A percentile compares a stretch with the other conserved stretches of the same genome.
These are phyloP conservation scores for Drosophila neocordata DNA, from an alignment of 1,140 invertebrate species.

Conservation along the genomic window DNA sequence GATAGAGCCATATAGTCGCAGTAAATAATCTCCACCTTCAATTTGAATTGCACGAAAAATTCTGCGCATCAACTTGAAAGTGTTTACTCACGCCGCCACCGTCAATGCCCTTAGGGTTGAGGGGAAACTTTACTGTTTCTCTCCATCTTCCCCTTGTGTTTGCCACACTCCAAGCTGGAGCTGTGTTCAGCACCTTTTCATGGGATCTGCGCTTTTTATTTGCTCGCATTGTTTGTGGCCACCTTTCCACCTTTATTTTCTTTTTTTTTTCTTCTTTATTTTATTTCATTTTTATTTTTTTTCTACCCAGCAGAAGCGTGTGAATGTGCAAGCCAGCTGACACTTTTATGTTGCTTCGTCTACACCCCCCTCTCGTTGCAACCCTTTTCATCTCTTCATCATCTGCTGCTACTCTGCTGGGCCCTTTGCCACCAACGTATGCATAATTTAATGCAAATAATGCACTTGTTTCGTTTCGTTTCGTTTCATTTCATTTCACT, in stretches of 20 bases:
- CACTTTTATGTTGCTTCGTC: slow-evolving; percentile 40
- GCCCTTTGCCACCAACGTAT: slow-evolving; percentile 37
- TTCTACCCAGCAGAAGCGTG: slow-evolving; percentile 47
- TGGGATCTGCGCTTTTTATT: slow-evolving; percentile 72
- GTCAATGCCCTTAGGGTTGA: neutral
- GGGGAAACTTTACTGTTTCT: neutral
- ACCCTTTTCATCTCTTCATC: neutral
- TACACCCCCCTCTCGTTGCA: no score
- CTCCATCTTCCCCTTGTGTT: slow-evolving; percentile 11
- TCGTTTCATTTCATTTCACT: slow-evolving; percentile 76
- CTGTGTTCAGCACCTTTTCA: slow-evolving; percentile 55
- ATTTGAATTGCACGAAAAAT: slow-evolving; percentile 70
- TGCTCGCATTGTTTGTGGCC: slow-evolving; percentile 63
- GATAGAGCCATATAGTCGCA: slow-evolving; percentile 11
- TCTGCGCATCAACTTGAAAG: slow-evolving; percentile 47
- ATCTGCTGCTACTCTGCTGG: slow-evolving; percentile 6
- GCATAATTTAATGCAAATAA: slow-evolving; percentile 82
- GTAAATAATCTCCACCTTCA: slow-evolving; percentile 44
- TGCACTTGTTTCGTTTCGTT: slow-evolving; percentile 79
- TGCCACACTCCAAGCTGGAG: neutral
- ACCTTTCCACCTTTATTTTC: neutral
- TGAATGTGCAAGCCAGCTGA: slow-evolving; percentile 71
- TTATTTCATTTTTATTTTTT: no score
- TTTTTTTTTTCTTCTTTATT: neutral
- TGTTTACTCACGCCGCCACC: slow-evolving; percentile 24